Base-by-base conservation (phyloP, 2,797 vertebrate species). In the Fringilla coelebs region DNA sequence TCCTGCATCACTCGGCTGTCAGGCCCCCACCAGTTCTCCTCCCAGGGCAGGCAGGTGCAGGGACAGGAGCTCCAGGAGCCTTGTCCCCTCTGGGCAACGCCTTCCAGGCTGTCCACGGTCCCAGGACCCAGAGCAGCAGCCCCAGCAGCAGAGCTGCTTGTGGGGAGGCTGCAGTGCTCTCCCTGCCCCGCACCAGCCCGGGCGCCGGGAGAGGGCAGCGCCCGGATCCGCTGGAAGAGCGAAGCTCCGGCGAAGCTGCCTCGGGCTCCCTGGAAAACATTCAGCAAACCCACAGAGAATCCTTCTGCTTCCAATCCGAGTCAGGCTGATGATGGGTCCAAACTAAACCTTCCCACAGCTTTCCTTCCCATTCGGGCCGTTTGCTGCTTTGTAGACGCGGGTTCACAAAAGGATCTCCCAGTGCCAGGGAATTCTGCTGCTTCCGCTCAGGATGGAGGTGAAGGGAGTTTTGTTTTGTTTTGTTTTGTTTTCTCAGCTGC, bases 401-500 rank as follows among this genome's bases (percentile, higher is more conserved):
- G 28, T 68, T 14, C 45, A 95, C 87, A 81, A 93, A 86, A 72
- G 73, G 43, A 22, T 65, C 68, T 74, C 52, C 13, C 40, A 48
- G 10, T 77, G 85, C 89, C 94, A 88, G 84, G 81, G 66, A 93
- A 55, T 62, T 75, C 78, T 88, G 38, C 63, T 77, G 3, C 52
- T 93, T 93, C 88, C 20, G 1, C 90, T 29, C 71, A 29, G 78
- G 61, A 85, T 0, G 22, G 90, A 92, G 75, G 34, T 79, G 78
- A 77, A 88, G 62, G 9, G 12, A 14, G 1, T 28, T 82, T 45
- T 73, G 76, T 58, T 93, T 65, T 89, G 74, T 57, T 92, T 67
- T 89, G 75, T 68, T 92, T 88, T 96, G 95, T 92, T 95, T 95
- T 57, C 49, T 90, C 94, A 95, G 90, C 93, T 96, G 93, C 40